Base-by-base conservation (phyloP, 2,888 invertebrate species). In the Tinea semifulvella region DNA sequence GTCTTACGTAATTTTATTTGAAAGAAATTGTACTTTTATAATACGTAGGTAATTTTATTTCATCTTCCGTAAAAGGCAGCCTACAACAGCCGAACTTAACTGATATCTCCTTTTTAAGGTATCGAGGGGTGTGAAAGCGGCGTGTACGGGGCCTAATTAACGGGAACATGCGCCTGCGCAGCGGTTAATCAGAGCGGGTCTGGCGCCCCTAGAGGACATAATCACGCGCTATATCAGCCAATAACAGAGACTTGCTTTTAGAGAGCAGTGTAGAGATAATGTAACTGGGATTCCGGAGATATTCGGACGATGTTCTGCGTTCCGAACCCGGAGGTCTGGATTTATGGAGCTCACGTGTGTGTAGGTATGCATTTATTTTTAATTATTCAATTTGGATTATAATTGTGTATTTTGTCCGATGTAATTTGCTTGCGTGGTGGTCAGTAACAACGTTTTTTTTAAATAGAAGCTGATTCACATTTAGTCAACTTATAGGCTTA, bases 121-220 rank as follows among this genome's bases (percentile, higher is more conserved):
- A 57, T 54, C 58, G 59, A 56, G 57, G 57, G 66, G 74, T 49
- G 49, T 49, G 47, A 49, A 49, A 57, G 62, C 67, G 59, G 64
- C 71, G 64, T 70, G 70, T 72, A 67, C 61, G 53, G 52, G 56
- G 56, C 59, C 76, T 77, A 77, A 77, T 77, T 77, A 77, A 77
- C 65, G 59, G 65, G 61, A 65, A 75, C 75, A 76, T 66, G 76
- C 74, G 72, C 72, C 52, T 56, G 67, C 68, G 71, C 70, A 58
- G 54, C 63, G 22, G 65, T 68, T 66, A 71, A 66, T 69, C 72
- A 69, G 64, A 60, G 60, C 56, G 28, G 22, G 22, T 19, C 22
- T 40, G 40, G 40, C 40, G 40, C 40, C 40, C 22, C 40, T 22
- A 40, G 22, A 20, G 40, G 17, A 40, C 31, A 28, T 19, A 43